Conservation (phyloP, 2,797 vertebrate species). For the Picus viridis region DNA sequence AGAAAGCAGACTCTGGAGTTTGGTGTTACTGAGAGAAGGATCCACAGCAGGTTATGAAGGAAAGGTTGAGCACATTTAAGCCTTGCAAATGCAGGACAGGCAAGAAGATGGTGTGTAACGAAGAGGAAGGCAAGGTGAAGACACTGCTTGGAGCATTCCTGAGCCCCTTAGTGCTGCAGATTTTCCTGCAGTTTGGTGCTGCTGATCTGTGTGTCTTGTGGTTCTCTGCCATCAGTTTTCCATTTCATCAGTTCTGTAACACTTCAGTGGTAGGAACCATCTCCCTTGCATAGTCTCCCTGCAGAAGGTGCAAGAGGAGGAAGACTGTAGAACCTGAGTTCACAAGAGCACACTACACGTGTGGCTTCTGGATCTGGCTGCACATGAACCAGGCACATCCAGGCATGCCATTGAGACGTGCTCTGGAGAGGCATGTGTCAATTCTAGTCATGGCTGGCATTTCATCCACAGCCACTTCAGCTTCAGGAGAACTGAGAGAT, state of each 20-base stretch:
- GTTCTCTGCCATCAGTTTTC: not conserved
- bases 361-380: not conserved
- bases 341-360: rapidly evolving
- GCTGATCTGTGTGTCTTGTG: not conserved
- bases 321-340: not conserved
- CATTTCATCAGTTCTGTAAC: rapidly evolving
- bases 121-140: not conserved
- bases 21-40: rapidly evolving
- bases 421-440: not conserved
- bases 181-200: not conserved
- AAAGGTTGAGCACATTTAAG: not conserved
- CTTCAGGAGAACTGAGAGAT: not conserved
- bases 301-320: not conserved
- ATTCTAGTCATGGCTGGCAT: not conserved
- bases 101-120: not conserved
- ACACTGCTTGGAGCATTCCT: not conserved
- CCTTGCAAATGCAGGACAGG: not conserved
- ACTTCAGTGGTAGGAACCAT: not conserved
- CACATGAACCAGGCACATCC: not conserved
- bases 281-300: not conserved
- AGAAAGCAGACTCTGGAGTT: not conserved
- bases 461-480: not conserved
- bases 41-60: not conserved
- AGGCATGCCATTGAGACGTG: not conserved
- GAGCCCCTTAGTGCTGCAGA: not conserved